phyloP scores from a whole-genome alignment of 2,888 invertebrate species.

The Scrobipalpa costella region DNA sequence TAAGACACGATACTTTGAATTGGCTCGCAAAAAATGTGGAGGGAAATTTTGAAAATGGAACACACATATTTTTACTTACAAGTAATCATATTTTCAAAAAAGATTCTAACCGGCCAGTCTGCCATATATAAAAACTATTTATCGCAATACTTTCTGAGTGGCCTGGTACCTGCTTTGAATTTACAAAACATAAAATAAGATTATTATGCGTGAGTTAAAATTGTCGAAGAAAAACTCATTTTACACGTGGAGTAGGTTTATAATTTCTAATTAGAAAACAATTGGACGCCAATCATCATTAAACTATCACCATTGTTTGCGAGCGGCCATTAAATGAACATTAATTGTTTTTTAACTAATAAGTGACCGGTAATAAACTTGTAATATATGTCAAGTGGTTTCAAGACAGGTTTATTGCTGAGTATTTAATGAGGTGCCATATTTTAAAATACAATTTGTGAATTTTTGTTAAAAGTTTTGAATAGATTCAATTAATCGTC shows the following conservation, averaged over 20 bases:
- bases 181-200: neutral
- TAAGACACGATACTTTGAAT: too few species aligned
- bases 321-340: neutral
- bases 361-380: neutral
- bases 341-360: slow-evolving; percentile 16
- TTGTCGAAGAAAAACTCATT: neutral
- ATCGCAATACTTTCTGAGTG: too few species aligned
- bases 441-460: neutral
- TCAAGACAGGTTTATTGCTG: slow-evolving; percentile 4
- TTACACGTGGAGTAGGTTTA: slow-evolving; percentile 9
- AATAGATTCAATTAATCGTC: too few species aligned
- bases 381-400: slow-evolving; percentile 1
- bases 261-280: slow-evolving; percentile 6
- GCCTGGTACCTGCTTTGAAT: too few species aligned
- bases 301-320: slow-evolving; percentile 17
- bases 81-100: too few species aligned
- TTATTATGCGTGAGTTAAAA: neutral
- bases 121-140: too few species aligned
- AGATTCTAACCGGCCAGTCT: too few species aligned
- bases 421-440: neutral
- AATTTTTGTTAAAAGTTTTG: too few species aligned
- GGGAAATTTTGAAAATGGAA: too few species aligned
- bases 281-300: slow-evolving; percentile 22
- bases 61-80: too few species aligned
- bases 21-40: too few species aligned